Base-by-base conservation (phyloP, 2,888 invertebrate genomes). In the Anthrax anthrax region DNA sequence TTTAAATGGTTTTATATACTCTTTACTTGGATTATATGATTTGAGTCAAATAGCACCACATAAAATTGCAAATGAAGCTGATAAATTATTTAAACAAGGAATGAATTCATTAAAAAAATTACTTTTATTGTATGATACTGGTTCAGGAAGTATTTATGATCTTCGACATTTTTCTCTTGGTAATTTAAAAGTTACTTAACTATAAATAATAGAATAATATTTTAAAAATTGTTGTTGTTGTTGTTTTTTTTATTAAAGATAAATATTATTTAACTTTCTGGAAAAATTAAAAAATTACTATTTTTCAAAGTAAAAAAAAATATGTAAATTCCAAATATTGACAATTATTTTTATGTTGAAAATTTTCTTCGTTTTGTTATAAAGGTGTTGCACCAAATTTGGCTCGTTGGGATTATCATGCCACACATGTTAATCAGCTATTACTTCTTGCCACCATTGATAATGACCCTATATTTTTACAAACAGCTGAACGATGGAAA, bases 331-430 rank as follows among this genome's bases (percentile, higher is more conserved):
- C n/a, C n/a, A n/a, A n/a, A n/a, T n/a, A n/a, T n/a, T n/a, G 8
- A 27, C 18, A 8, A 23, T 29, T 27, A 4, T 27, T 27, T 29
- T 23, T 40, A 14, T 14, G n/a, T 27, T 18, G 14, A 19, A 34
- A 40, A 18, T 27, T 18, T 23, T 18, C 13, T 32, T n/a, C n/a
- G n/a, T n/a, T n/a, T n/a, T n/a, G n/a, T n/a, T 16, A 10, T n/a
- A 23, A 14, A 60, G 63, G 67, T 18, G 82, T 85, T 17, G 84
- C 89, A 23, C 92, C 92, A 1, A 98, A 98, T 67, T 73, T 96
- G 51, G 98, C 98, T 0, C 74, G 98, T 47, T 96, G 97, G 94
- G 98, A 98, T 64, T 98, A 98, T 67, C 98, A 98, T 70, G 89
- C 94, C 0, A 95, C 96, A 0, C 98, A 99, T 65, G 85, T 98